Conservation (phyloP, 1,140 invertebrate species). For the Orius insidiosus region DNA sequence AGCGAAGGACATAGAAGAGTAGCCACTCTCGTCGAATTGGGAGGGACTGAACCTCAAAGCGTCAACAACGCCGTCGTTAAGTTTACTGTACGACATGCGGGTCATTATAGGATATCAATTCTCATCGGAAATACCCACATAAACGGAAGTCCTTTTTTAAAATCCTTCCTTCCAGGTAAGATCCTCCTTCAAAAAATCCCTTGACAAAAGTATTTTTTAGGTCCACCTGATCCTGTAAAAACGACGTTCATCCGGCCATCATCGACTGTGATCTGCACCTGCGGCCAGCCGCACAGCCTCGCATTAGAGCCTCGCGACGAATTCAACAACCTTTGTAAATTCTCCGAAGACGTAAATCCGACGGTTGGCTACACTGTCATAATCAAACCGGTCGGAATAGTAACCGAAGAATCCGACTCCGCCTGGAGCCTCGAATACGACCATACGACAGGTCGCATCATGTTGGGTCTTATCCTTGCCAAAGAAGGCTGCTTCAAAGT, state of each 20-base stretch:
- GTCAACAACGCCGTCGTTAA: slow-evolving; percentile 74
- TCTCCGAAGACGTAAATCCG: slow-evolving; percentile 41
- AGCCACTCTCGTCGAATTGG: slow-evolving; percentile 65
- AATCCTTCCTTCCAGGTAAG: slow-evolving; percentile 43
- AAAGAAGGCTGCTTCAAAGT: slow-evolving; percentile 63
- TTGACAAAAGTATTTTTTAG: slow-evolving; percentile 28
- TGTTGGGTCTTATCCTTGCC: slow-evolving; percentile 45
- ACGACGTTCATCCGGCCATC: slow-evolving; percentile 71
- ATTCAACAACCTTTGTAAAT: slow-evolving; percentile 68
- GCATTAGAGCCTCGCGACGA: slow-evolving; percentile 76
- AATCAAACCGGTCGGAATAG: slow-evolving; percentile 25
- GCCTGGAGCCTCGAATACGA: slow-evolving; percentile 25
- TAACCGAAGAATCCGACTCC: slow-evolving; percentile 7
- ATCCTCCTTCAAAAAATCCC: neutral
- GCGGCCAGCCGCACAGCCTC: slow-evolving; percentile 55
- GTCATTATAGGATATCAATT: slow-evolving; percentile 71
- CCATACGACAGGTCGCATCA: slow-evolving; percentile 39
- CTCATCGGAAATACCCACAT: slow-evolving; percentile 55
- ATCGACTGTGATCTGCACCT: slow-evolving; percentile 69
- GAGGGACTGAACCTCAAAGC: slow-evolving; percentile 58
- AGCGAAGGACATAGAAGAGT: slow-evolving; percentile 69
- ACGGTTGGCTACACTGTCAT: slow-evolving; percentile 37
- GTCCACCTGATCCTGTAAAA: slow-evolving; percentile 63
- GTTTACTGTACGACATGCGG: slow-evolving; percentile 78
- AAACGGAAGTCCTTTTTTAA: slow-evolving; percentile 45